Base-by-base conservation (phyloP, 2,888 invertebrate species). In the Ceraclea dissimilis region DNA sequence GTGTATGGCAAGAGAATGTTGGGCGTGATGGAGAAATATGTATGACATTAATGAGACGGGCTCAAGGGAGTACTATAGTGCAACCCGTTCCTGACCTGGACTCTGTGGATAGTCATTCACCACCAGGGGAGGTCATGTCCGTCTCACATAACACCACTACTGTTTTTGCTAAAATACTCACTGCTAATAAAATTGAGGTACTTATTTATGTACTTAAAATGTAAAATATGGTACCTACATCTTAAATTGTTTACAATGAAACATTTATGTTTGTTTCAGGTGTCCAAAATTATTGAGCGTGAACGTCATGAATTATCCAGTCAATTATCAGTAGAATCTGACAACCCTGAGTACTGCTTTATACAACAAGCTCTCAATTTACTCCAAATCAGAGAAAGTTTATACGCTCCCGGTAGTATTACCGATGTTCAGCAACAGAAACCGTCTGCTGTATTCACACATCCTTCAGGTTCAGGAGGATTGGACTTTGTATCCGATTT, bases 31-130 rank as follows among this genome's bases (percentile, higher is more conserved):
- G 88, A 62, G 72, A 72, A 19, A 83, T 93, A 19, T 83, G 80
- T 53, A 84, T 97, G 77, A 86, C 86, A 61, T 74, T 97, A 64
- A 96, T 97, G 86, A 85, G 86, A 63, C 84, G 92, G n/a, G 81
- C 86, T 62, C 83, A 85, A 57, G 86, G 85, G 11, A 78, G 79
- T 1, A 69, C 76, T 73, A 67, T 87, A 76, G 89, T 84, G 73
- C 71, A 81, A 80, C 63, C 81, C 73, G 71, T 82, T 68, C 71
- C 84, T 68, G 64, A 80, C 2, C 68, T 83, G 13, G 69, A 80
- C 20, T 79, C 81, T 8, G 72, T 76, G 55, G 81, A 82, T 2
- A 80, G 81, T 4, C 63, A 67, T 2, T 62, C 66, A n/a, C 63
- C 68, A 20, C 60, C 71, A 65, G 46, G 52, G 18, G 8, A 52